phyloP scores from a whole-genome alignment of 2,888 invertebrate genomes.

The Cantharis nigra region DNA sequence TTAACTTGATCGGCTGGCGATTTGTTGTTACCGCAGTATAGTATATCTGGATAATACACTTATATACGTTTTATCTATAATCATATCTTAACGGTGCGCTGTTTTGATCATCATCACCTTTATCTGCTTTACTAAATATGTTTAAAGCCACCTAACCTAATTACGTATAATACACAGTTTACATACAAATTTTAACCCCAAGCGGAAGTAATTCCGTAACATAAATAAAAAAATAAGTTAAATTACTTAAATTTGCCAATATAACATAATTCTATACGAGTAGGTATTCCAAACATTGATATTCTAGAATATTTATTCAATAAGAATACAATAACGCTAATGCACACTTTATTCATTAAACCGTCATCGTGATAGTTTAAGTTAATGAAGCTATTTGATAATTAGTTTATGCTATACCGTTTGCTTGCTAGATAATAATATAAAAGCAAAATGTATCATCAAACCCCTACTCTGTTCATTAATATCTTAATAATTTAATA shows the following conservation, averaged over 20 bases:
- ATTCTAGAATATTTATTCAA: neutral
- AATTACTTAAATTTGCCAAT: neutral
- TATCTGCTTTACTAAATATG: neutral
- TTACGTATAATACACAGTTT: neutral
- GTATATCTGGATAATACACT: constrained; percentile 2
- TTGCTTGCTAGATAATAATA: neutral
- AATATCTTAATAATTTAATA: neutral
- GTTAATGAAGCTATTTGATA: neutral
- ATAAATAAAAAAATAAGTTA: neutral
- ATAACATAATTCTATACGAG: neutral
- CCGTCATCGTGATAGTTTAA: neutral
- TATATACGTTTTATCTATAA: constrained; percentile 3
- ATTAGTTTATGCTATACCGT: neutral
- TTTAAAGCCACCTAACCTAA: neutral
- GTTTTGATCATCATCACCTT: constrained; percentile 7
- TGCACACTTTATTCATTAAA: neutral
- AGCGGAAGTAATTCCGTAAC: neutral
- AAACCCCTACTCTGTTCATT: neutral
- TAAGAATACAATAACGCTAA: neutral
- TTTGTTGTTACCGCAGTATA: constrained; percentile 2
- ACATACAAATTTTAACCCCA: neutral
- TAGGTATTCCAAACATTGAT: neutral
- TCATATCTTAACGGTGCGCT: neutral
- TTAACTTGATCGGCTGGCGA: neutral
- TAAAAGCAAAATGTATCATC: neutral